Percentiles rank a stretch among this genome's conserved stretches.
Conservation (phyloP, 2,113 vertebrate species). For the Phalacrocorax brasilianus region DNA sequence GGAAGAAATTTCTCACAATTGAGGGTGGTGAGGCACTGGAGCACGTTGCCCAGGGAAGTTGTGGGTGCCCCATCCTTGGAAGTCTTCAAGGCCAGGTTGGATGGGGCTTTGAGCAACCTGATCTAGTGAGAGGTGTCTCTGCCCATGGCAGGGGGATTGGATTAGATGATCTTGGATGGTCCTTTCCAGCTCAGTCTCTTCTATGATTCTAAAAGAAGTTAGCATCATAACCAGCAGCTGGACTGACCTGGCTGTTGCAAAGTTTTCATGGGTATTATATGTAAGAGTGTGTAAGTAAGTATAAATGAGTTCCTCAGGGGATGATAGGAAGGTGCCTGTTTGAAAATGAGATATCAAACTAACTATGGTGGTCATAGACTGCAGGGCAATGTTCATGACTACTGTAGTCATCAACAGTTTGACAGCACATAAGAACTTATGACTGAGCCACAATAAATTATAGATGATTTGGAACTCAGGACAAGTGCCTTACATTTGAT, state of each 20-base stretch:
- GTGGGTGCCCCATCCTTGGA: fast-evolving
- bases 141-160: fast-evolving
- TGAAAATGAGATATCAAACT: background rate
- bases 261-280: background rate
- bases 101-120: background rate
- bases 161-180: background rate
- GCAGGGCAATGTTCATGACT: background rate
- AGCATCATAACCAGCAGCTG: background rate
- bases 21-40: background rate
- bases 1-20: background rate
- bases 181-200: background rate
- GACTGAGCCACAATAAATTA: background rate
- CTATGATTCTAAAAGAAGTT: background rate
- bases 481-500: background rate
- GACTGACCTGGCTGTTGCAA: background rate
- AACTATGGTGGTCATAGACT: background rate
- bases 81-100: background rate
- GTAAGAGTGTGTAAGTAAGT: background rate
- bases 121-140: background rate
- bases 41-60: background rate
- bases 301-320: background rate
- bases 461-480: background rate
- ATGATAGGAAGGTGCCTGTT: background rate
- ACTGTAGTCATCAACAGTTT: background rate
- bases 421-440: background rate